Percentiles rank a stretch among this genome's conserved stretches.
Evolutionary conservation across 1,140 invertebrate genomes (phyloP).

Genomic region (Drosophila kanapiae): DNA sequence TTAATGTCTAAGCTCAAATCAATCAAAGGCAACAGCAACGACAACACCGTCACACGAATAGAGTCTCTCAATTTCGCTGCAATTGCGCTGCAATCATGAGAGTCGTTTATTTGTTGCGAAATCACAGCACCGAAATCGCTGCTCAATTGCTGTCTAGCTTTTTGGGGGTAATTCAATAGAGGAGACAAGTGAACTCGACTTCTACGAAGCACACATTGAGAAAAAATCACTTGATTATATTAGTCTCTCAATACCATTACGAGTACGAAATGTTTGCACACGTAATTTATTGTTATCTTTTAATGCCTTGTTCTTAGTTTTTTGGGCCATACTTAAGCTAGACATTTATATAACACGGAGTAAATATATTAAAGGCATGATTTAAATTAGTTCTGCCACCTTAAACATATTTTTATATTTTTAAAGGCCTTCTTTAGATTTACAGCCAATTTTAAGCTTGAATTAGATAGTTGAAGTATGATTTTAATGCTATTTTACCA

Average conservation of each 20-base stretch:
- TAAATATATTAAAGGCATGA: too few species aligned
- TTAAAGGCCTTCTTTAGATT: too few species aligned
- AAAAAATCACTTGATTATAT: neutral
- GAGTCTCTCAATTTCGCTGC: slow-evolving; percentile 41
- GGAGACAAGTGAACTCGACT: slow-evolving; percentile 43
- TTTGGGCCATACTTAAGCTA: too few species aligned
- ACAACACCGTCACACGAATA: slow-evolving; percentile 6
- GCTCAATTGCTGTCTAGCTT: slow-evolving; percentile 44
- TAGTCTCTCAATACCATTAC: neutral
- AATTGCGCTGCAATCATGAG: slow-evolving; percentile 52
- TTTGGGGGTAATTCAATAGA: slow-evolving; percentile 40
- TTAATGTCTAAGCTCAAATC: slow-evolving; percentile 54
- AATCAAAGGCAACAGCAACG: slow-evolving; percentile 40
- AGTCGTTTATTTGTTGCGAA: slow-evolving; percentile 65
- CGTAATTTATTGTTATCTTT: neutral
- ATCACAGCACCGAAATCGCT: slow-evolving; percentile 26
- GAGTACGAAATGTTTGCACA: neutral
- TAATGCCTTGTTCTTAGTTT: neutral
- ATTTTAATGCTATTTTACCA: too few species aligned
- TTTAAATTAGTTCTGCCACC: too few species aligned
- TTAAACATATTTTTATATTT: too few species aligned
- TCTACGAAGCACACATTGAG: neutral
- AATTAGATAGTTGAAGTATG: too few species aligned
- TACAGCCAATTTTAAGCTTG: too few species aligned
- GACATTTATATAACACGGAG: too few species aligned